A percentile compares a stretch with the other conserved stretches of the same genome.
These are phyloP conservation scores for Drosophila fuyamai DNA, from an alignment of 1,140 invertebrate species.

Conservation along the genomic window DNA sequence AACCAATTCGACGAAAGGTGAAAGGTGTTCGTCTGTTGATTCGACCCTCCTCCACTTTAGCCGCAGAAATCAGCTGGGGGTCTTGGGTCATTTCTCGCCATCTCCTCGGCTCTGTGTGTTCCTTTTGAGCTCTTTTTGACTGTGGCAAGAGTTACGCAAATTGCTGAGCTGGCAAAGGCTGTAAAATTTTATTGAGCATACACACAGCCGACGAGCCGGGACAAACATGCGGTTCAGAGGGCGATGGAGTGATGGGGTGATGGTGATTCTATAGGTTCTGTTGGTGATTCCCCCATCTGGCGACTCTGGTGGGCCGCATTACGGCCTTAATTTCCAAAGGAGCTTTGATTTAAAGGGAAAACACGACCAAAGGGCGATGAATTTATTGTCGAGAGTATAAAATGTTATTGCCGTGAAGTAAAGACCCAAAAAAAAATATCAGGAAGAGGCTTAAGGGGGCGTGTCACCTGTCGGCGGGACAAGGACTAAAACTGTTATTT, in stretches of 20 bases:
- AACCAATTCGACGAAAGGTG: constrained; percentile 64
- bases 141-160: constrained; percentile 70
- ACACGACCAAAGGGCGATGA: constrained; percentile 42
- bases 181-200: constrained; percentile 80
- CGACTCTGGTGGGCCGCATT: constrained; percentile 46
- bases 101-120: not conserved
- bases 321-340: constrained; percentile 67
- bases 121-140: constrained; percentile 15
- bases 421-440: not conserved
- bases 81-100: constrained; percentile 18
- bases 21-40: constrained; percentile 69
- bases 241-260: not conserved
- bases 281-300: not conserved
- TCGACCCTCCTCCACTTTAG: constrained; percentile 15
- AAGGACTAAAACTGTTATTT: constrained; percentile 77
- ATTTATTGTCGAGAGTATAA: constrained; percentile 77
- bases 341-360: constrained; percentile 67
- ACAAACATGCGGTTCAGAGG: constrained; percentile 65
- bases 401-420: constrained; percentile 66
- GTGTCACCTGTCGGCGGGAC: constrained; percentile 29
- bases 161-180: constrained; percentile 80
- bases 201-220: constrained; percentile 54
- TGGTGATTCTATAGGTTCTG: not conserved
- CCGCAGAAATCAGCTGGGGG: constrained; percentile 4
- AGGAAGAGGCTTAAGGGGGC: not conserved